phyloP scores from a whole-genome alignment of 2,797 vertebrate species.

The Acanthopagrus latus region DNA sequence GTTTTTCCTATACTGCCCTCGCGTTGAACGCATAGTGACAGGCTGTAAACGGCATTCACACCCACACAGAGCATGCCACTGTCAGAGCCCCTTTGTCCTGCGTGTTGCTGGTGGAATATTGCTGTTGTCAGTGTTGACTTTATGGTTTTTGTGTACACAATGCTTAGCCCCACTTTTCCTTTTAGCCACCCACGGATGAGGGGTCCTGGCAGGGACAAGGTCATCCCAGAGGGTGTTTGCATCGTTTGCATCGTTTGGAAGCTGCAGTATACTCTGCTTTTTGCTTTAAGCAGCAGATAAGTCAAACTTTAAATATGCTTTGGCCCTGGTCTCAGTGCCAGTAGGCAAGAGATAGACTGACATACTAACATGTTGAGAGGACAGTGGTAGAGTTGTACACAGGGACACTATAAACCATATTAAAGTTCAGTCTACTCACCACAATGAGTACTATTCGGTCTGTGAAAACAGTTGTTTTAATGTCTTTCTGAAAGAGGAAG shows the following conservation, averaged over 20 bases:
- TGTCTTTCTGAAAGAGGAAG: neutral
- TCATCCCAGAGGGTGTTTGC: conserved; percentile 10
- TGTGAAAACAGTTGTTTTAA: neutral
- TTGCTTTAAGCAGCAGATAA: neutral
- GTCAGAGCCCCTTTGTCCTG: conserved; percentile 63
- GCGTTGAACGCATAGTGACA: conserved; percentile 50
- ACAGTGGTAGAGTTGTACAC: neutral
- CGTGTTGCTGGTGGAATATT: conserved; percentile 41
- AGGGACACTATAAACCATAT: neutral
- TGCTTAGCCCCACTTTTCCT: conserved; percentile 48
- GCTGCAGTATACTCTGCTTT: neutral
- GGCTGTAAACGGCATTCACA: conserved; percentile 58
- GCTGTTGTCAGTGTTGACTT: conserved; percentile 68
- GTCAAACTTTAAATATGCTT: neutral
- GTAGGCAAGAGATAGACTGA: neutral
- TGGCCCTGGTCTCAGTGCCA: neutral
- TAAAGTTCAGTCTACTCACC: neutral
- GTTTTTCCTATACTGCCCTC: conserved; percentile 40
- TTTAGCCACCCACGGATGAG: conserved; percentile 24
- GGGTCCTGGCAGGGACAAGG: conserved; percentile 47
- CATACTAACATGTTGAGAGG: neutral
- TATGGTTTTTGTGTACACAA: conserved; percentile 61
- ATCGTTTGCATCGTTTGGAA: neutral
- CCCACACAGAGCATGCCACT: conserved; percentile 42
- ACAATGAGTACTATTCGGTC: neutral